phyloP scores from a whole-genome alignment of 2,797 vertebrate genomes.

The Melanotaenia boesemani region DNA sequence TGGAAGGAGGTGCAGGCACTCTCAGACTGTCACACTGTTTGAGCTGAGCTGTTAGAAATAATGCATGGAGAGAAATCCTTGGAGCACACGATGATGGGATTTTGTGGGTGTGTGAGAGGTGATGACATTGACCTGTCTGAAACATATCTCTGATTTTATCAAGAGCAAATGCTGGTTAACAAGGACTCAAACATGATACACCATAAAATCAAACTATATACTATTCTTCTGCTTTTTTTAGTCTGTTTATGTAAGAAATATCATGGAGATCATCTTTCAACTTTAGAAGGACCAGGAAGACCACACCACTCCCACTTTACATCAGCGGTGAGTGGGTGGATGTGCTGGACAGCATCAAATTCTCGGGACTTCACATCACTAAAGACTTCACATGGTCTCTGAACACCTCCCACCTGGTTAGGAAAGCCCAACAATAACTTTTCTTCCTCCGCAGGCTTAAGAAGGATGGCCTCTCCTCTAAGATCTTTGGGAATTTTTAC shows the following conservation, averaged over 20 bases:
- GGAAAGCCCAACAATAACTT: no score
- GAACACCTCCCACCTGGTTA: no score
- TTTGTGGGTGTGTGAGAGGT: not conserved
- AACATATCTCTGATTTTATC: not conserved
- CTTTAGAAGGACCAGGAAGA: no score
- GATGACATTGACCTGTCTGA: not conserved
- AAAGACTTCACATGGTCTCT: no score
- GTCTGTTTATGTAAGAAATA: not conserved
- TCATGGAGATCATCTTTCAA: not conserved
- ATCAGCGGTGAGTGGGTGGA: no score
- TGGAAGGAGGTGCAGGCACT: constrained; percentile 14
- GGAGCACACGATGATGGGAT: not conserved
- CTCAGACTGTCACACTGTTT: constrained; percentile 10
- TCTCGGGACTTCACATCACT: no score
- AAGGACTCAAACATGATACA: not conserved
- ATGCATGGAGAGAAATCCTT: constrained; percentile 29
- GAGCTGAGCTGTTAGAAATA: constrained; percentile 23
- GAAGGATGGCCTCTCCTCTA: no score
- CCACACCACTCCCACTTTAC: no score
- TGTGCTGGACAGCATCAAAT: no score
- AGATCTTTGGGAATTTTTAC: no score
- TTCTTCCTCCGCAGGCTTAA: no score
- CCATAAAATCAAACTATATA: not conserved
- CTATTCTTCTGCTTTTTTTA: not conserved
- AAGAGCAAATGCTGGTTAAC: not conserved